phyloP scores from a whole-genome alignment of 2,113 vertebrate genomes.

The Eulacestoma nigropectus region DNA sequence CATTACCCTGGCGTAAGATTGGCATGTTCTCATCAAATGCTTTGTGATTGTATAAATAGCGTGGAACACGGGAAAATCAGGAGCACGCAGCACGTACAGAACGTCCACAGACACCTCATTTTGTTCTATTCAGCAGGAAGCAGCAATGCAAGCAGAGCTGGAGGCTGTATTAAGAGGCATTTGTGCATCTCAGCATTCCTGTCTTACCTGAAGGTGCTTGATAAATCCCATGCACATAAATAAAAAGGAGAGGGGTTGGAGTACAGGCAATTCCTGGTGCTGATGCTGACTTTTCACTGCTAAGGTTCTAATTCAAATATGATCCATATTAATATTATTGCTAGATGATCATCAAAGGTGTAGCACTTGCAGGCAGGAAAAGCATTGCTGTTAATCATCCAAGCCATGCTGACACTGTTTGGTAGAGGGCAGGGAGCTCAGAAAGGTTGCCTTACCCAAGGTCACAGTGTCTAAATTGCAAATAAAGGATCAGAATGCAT shows the following conservation, averaged over 20 bases:
- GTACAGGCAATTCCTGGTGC: neutral
- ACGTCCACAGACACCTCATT: neutral
- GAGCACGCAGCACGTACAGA: neutral
- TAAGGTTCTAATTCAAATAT: neutral
- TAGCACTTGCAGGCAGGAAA: neutral
- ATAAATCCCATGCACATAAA: constrained; percentile 1
- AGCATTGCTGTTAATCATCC: neutral
- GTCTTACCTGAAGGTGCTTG: neutral
- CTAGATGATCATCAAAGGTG: neutral
- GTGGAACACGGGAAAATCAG: neutral
- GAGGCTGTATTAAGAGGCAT: neutral
- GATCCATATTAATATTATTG: neutral
- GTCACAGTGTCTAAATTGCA: neutral
- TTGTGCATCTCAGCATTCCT: constrained; percentile 43
- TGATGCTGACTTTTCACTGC: neutral
- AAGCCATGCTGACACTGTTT: neutral
- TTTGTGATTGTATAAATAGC: neutral
- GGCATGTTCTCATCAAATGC: constrained; percentile 30
- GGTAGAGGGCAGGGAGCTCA: neutral
- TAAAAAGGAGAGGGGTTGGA: neutral
- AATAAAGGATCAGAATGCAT: neutral
- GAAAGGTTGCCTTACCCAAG: neutral
- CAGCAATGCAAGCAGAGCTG: constrained; percentile 12
- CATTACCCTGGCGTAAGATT: neutral
- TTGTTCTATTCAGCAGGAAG: neutral